These are phyloP conservation scores for Rhodophaea formosa DNA, from an alignment of 2,888 invertebrate species.

Conservation along the genomic window DNA sequence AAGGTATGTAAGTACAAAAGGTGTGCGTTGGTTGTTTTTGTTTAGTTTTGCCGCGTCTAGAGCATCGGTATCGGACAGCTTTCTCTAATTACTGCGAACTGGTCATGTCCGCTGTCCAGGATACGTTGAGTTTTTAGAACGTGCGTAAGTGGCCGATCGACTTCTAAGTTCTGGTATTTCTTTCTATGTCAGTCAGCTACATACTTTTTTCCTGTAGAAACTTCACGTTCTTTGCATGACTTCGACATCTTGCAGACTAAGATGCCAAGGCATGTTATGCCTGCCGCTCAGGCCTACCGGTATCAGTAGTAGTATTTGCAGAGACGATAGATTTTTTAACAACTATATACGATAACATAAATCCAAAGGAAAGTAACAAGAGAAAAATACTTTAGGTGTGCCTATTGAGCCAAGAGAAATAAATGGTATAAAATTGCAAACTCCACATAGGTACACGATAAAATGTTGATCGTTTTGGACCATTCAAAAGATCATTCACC, in stretches of 20 bases:
- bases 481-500: too few species aligned
- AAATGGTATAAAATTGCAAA: too few species aligned
- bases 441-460: too few species aligned
- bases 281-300: neutral
- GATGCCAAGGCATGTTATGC: neutral
- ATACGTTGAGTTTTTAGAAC: slow-evolving; percentile 23
- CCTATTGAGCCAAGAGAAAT: too few species aligned
- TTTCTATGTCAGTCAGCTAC: slow-evolving; percentile 2
- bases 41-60: slow-evolving; percentile 37
- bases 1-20: slow-evolving; percentile 22
- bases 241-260: neutral
- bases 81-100: slow-evolving; percentile 57
- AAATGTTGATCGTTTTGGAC: too few species aligned
- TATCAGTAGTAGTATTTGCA: too few species aligned
- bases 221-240: neutral
- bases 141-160: neutral
- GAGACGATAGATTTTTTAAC: too few species aligned
- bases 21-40: slow-evolving; percentile 16
- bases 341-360: too few species aligned
- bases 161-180: slow-evolving; percentile 9
- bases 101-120: slow-evolving; percentile 41
- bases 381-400: too few species aligned
- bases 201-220: slow-evolving; percentile 3
- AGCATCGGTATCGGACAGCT: slow-evolving; percentile 37
- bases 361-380: too few species aligned